These are phyloP conservation scores for Uloborus diversus DNA, from an alignment of 1,140 invertebrate genomes.

Conservation along the genomic window DNA sequence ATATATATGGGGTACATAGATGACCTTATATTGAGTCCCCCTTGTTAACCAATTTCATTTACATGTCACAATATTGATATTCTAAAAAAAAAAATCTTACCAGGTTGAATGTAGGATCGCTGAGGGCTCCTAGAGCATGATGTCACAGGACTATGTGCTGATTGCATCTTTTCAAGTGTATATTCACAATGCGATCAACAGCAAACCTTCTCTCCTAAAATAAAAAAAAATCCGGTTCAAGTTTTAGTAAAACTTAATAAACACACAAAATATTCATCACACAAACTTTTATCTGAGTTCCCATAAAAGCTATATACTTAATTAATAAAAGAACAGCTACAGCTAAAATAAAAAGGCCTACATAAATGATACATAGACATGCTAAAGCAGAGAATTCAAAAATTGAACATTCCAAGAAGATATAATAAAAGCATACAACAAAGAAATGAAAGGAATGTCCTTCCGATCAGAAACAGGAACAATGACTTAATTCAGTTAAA, in stretches of 20 bases:
- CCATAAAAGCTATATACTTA: not conserved
- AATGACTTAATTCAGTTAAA: not conserved
- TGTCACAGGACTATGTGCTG: not conserved
- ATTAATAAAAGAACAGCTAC: not conserved
- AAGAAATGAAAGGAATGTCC: not conserved
- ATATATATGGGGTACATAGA: too few relatives aligned
- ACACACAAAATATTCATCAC: too few relatives aligned
- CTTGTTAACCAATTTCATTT: too few relatives aligned
- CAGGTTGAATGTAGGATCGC: slow-evolving; percentile 16
- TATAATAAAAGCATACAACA: not conserved
- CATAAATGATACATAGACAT: not conserved
- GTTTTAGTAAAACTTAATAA: too few relatives aligned
- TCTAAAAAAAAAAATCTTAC: too few relatives aligned
- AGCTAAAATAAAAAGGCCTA: not conserved
- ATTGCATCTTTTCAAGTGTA: slow-evolving; percentile 19
- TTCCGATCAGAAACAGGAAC: not conserved
- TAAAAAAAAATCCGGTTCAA: not conserved
- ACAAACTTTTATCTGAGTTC: too few relatives aligned
- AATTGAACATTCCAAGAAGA: not conserved
- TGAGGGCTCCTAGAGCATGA: slow-evolving; percentile 13
- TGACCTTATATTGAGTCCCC: too few relatives aligned
- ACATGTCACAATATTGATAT: too few relatives aligned
- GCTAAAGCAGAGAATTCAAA: not conserved
- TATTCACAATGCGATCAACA: not conserved
- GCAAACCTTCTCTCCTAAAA: not conserved